Conservation (phyloP, 1,140 invertebrate genomes). For the Meteorus sp. region DNA sequence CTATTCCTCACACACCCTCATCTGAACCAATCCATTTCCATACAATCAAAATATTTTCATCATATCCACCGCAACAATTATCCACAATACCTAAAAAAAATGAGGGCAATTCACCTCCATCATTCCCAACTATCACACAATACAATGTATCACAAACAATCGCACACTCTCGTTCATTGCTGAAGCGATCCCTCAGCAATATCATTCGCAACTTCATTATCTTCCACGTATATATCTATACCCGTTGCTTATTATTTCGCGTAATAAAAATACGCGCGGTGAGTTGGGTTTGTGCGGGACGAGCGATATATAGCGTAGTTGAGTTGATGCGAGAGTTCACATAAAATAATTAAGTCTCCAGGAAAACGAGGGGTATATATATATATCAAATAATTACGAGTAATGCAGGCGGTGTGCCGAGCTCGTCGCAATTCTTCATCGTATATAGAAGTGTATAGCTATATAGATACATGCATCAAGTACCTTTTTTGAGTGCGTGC, state of each 20-base stretch:
- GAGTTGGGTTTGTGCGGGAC: not conserved
- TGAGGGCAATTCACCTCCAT: too few species aligned
- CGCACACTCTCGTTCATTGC: too few species aligned
- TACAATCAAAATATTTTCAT: too few species aligned
- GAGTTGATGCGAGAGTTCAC: not conserved
- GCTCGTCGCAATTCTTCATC: not conserved
- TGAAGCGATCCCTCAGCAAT: not conserved
- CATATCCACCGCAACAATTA: too few species aligned
- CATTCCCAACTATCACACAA: too few species aligned
- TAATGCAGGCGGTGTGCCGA: not conserved
- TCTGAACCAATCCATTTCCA: too few species aligned
- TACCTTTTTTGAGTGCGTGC: not conserved
- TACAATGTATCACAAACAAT: too few species aligned
- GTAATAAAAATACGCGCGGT: not conserved
- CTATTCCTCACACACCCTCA: too few species aligned
- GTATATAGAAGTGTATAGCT: not conserved
- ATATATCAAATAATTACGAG: not conserved
- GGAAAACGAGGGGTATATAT: not conserved
- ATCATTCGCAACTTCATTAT: too few species aligned
- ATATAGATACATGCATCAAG: not conserved
- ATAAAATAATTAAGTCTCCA: conserved; percentile 1
- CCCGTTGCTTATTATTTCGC: not conserved
- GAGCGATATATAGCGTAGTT: not conserved
- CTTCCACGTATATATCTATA: too few species aligned
- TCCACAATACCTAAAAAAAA: too few species aligned